Conservation (phyloP, 2,888 invertebrate species). For the Osmoderma eremita region DNA sequence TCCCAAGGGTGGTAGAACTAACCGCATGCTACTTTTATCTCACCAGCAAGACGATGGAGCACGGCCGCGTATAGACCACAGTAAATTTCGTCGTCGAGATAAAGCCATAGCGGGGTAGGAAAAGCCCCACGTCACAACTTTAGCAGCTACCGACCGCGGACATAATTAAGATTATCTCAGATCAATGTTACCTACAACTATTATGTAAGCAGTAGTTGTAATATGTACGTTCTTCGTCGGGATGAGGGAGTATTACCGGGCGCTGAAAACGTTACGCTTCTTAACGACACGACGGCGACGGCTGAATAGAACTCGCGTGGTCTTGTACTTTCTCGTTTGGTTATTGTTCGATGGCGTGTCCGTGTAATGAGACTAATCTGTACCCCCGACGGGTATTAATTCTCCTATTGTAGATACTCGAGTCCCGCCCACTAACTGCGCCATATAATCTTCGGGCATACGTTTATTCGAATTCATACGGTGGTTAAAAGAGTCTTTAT, state of each 20-base stretch:
- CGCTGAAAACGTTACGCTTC: not conserved
- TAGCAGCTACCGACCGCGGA: not conserved
- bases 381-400: slow-evolving; percentile 14
- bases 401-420: not conserved
- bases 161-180: slow-evolving; percentile 19
- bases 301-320: not conserved
- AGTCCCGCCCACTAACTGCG: not conserved
- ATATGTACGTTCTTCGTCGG: too few species aligned
- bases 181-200: slow-evolving; percentile 19
- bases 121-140: too few species aligned
- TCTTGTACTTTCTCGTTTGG: not conserved
- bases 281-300: not conserved
- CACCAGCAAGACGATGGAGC: too few species aligned
- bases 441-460: too few species aligned
- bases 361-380: slow-evolving; percentile 27
- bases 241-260: not conserved
- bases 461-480: too few species aligned
- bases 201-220: not conserved
- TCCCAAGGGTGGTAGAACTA: too few species aligned
- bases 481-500: too few species aligned
- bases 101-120: too few species aligned
- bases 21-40: too few species aligned
- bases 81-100: too few species aligned
- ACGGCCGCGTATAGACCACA: too few species aligned
- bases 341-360: slow-evolving; percentile 26